Percentiles rank a stretch among this genome's conserved stretches.
These are phyloP conservation scores for Leptinotarsa juncta DNA, from an alignment of 2,888 invertebrate genomes.

Conservation along the genomic window DNA sequence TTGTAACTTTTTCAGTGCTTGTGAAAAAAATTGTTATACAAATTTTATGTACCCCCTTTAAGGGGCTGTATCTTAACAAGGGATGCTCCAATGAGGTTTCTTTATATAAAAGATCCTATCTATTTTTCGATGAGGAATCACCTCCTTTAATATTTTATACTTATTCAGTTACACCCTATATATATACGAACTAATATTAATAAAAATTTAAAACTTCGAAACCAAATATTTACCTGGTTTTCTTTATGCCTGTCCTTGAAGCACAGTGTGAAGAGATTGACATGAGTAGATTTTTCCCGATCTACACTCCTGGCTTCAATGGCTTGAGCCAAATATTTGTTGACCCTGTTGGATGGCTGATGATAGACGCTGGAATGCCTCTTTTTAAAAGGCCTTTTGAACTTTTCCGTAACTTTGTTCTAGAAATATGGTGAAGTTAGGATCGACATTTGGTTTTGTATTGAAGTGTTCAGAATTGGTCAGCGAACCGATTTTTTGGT, in stretches of 20 bases:
- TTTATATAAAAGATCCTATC: no score
- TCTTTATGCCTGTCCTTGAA: constrained; percentile 89
- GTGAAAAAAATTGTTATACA: no score
- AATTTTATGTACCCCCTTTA: no score
- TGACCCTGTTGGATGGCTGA: constrained; percentile 90
- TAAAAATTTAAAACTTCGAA: constrained; percentile 17
- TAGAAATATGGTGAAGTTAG: constrained; percentile 64
- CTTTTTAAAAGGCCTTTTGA: constrained; percentile 89
- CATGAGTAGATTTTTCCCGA: constrained; percentile 89
- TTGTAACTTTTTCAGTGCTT: no score
- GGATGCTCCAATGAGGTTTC: no score
- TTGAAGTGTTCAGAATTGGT: not conserved
- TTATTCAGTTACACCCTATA: no score
- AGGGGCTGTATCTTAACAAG: no score
- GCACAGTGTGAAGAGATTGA: constrained; percentile 85
- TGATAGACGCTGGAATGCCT: constrained; percentile 88
- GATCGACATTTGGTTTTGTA: constrained; percentile 12
- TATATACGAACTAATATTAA: no score
- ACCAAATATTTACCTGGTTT: constrained; percentile 72
- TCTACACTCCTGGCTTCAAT: constrained; percentile 92
- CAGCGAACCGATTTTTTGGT: not conserved
- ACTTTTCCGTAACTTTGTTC: constrained; percentile 89
- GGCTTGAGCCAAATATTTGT: constrained; percentile 91
- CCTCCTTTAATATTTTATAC: no score
- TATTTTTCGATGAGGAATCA: no score